These are phyloP conservation scores for Pristis pectinata DNA, from an alignment of 2,797 vertebrate genomes.

Conservation along the genomic window DNA sequence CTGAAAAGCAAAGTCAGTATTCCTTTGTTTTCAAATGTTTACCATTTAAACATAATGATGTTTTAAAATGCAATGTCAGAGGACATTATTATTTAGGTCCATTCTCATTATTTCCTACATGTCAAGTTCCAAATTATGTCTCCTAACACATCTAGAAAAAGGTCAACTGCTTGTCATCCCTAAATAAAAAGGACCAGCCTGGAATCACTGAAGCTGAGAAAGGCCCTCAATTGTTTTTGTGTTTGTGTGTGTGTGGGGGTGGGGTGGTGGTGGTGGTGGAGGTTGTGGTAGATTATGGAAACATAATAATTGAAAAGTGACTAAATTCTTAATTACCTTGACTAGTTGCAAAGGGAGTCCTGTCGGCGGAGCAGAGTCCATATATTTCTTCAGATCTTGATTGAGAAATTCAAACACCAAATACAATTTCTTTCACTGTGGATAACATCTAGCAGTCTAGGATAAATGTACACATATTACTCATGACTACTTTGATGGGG, in stretches of 20 bases:
- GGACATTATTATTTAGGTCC: background rate
- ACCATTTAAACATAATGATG: background rate
- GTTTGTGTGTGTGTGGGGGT: too few species aligned
- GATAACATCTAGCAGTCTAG: conserved; percentile 61
- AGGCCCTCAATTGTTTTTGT: too few species aligned
- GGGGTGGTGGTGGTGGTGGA: too few species aligned
- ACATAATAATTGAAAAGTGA: background rate
- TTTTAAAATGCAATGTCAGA: background rate
- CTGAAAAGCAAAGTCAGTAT: background rate
- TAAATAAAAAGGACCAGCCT: background rate
- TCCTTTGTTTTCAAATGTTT: background rate
- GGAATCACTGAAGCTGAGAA: background rate
- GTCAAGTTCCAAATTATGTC: background rate
- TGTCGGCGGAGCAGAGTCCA: conserved; percentile 50
- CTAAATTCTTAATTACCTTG: conserved; percentile 51
- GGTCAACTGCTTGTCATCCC: background rate
- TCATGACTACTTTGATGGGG: background rate
- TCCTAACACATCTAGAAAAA: too few species aligned
- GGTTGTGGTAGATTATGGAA: too few species aligned
- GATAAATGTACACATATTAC: background rate
- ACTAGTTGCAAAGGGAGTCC: conserved; percentile 52
- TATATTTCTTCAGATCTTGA: conserved; percentile 62
- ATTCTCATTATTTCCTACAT: background rate
- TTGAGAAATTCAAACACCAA: conserved; percentile 64
- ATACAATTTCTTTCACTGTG: conserved; percentile 59